A percentile compares a stretch with the other conserved stretches of the same genome.
Evolutionary conservation across 2,888 invertebrate species (phyloP).

Genomic region (Alviniconcha strummeri): DNA sequence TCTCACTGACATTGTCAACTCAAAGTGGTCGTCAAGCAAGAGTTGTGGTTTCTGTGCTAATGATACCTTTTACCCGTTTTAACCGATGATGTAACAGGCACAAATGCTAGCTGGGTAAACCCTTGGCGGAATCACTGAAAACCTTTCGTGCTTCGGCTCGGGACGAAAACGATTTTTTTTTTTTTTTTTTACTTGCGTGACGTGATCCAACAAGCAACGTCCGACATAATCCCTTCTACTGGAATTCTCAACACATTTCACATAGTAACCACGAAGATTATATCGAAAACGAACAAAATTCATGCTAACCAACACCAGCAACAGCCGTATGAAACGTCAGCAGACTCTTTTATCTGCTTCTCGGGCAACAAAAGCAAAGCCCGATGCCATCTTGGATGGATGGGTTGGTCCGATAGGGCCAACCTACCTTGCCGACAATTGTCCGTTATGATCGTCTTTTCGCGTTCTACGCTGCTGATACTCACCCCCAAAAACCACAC

Average conservation of each 20-base stretch:
- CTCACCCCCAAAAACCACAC: conserved; percentile 69
- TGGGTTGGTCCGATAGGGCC: conserved; percentile 32
- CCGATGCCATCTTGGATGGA: conserved; percentile 36
- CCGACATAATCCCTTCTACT: not conserved
- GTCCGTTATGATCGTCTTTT: conserved; percentile 20
- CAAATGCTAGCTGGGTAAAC: too few relatives aligned
- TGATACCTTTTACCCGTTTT: too few relatives aligned
- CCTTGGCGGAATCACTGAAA: too few relatives aligned
- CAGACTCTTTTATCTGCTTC: conserved; percentile 14
- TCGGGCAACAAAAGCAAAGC: conserved; percentile 24
- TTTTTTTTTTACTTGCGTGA: not conserved
- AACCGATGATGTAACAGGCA: too few relatives aligned
- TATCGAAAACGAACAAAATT: not conserved
- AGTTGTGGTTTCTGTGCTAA: too few relatives aligned
- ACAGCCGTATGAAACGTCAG: not conserved
- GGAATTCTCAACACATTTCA: not conserved
- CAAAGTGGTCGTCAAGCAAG: too few relatives aligned
- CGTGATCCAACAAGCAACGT: conserved; percentile 30
- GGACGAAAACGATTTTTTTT: conserved; percentile 14
- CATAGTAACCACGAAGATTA: not conserved
- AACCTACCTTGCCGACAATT: conserved; percentile 29
- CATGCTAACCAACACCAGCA: not conserved
- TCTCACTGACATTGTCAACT: too few relatives aligned
- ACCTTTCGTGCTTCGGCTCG: not conserved
- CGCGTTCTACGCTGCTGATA: not conserved